Evolutionary conservation across 1,140 invertebrate genomes (phyloP), one percentile per base, ranked within the genome.

Genomic region (Nasonia vitripennis): DNA sequence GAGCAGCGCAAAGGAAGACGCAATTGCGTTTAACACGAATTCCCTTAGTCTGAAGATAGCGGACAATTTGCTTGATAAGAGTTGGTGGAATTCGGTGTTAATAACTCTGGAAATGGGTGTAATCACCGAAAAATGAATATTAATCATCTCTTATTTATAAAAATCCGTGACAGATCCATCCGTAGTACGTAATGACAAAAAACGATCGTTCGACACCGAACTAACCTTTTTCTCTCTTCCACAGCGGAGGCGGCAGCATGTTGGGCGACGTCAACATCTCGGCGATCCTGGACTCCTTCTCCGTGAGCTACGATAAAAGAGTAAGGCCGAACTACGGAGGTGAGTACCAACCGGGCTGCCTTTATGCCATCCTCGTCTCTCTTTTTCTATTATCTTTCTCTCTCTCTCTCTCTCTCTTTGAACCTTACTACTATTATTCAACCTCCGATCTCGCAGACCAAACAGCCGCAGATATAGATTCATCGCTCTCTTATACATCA

Each of bases 291-390:
- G 97, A 98, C 94, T 97, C 97, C 88, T 97, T 98, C 93, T 98
- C 97, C 92, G 96, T 97, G 92, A 98, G 97, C 94, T 99, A 99
- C 94, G 98, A 99, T 95, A 99, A 99, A 96, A 96, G 98, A 96
- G 97, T 99, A 95, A 97, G 98, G 95, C 98, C 98, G 91, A 98
- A 98, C 94, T 99, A 99, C 94, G 98, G 98, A 96, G 98, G 98
- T 98, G 95, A 96, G 97, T 96, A 90, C 73, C 45, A 83, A 27
- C 27, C 45, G 14, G 11, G 45, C 68, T 62, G 55, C 55, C 20
- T 62, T 62, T 62, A 37, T 37, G 55, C 55, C 55, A 7, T 20
- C 20, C 55, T n/a, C 27, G 27, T 27, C 20, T 62, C 1, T 62
- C 4, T 51, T 1, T 37, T 37, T 37, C 34, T 37, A 37, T 37